Base-by-base conservation (phyloP, 53 echinoderm and acorn worm species). In the Echinarachnius parma region DNA sequence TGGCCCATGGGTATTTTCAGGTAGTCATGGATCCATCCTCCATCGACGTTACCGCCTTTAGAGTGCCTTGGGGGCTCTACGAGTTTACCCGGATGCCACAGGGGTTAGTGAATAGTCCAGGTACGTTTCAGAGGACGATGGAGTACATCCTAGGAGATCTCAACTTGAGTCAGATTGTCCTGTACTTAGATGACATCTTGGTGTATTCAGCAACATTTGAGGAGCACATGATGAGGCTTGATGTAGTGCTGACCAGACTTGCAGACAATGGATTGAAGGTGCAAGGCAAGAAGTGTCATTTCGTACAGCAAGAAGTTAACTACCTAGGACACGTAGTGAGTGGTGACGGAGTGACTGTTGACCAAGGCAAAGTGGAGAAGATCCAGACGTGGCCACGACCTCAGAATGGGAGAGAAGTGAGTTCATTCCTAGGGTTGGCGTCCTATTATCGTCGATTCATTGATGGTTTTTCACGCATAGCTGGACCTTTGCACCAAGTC, bases 1-100 rank as follows among this genome's bases (percentile, higher is more conserved):
- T 85, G 10, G 59, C 86, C 0, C 77, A 81, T 27, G 81, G 86
- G 5, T 86, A 75, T 56, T 86, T 82, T 22, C 81, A 86, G 46
- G 70, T 82, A 1, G 52, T 55, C 0, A 58, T 86, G 71, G 48
- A 59, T 22, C 48, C 28, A 3, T 77, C 68, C 15, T 77, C 81
- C 0, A 55, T 86, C 2, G 68, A 59, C 19, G 77, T 82, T 46
- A 82, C 87, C 0, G 87, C 82, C 19, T 86, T 86, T 42, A 4
- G 82, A 3, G 87, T 86, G 11, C 84, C 78, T 2, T 84, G 71
- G 78, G 84, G 84, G 3, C 23, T 84, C 2, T 84, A 39, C 33
- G 75, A 80, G 28, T 85, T 80, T 47, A 10, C 55, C 2, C 30
- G 84, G 0, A 36, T 84, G 55, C 84, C 84, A 1, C 79, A 78